Conservation (phyloP, 2,113 vertebrate species). For the Mus pahari region DNA sequence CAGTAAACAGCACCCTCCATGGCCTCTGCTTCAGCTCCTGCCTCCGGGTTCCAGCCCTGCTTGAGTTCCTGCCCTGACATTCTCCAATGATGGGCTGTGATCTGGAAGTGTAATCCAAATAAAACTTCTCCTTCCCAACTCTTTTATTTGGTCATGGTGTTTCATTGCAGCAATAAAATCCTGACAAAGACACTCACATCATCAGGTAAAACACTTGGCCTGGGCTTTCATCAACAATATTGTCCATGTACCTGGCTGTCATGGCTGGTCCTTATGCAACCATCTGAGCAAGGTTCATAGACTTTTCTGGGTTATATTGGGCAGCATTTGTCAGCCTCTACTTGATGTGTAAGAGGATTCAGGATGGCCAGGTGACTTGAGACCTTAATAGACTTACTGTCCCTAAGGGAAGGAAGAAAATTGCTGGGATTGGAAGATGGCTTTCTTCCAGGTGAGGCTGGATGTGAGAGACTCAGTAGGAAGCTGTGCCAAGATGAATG, state of each 20-base stretch:
- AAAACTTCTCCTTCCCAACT: too few relatives aligned
- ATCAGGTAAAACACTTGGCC: background rate
- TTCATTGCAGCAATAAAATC: too few relatives aligned
- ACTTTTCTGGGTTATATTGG: background rate
- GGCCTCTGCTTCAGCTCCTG: too few relatives aligned
- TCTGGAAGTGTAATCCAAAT: too few relatives aligned
- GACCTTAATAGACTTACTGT: background rate
- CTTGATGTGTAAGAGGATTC: background rate
- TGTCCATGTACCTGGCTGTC: background rate
- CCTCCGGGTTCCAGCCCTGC: too few relatives aligned
- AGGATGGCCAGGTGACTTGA: background rate
- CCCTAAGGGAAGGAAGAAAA: background rate
- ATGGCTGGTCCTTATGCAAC: background rate
- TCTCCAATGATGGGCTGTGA: too few relatives aligned
- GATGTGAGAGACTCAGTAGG: background rate
- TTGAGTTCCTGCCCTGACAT: too few relatives aligned
- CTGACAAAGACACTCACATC: background rate
- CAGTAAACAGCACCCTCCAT: too few relatives aligned
- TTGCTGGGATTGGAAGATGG: too few relatives aligned
- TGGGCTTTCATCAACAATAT: background rate
- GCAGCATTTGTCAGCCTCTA: background rate
- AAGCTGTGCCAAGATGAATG: background rate
- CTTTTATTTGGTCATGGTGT: too few relatives aligned
- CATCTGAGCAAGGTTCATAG: background rate
- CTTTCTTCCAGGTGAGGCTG: background rate